Conservation (phyloP, 2,113 vertebrate species). For the Climacteris rufus region DNA sequence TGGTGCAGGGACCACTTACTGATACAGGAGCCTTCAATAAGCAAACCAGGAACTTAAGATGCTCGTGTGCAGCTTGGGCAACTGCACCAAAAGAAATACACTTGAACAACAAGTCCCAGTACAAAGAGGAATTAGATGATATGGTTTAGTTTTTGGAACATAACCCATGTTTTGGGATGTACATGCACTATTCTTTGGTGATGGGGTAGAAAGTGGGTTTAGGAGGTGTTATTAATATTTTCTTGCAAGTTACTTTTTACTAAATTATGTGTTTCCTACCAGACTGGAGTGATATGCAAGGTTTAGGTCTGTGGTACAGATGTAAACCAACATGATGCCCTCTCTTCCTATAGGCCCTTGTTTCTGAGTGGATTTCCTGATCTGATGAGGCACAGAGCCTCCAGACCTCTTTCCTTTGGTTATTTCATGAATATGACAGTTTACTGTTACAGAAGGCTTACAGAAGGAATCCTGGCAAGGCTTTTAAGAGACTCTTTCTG, state of each 20-base stretch:
- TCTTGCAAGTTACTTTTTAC: background rate
- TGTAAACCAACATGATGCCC: background rate
- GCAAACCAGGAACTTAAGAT: background rate
- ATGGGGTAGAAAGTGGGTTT: background rate
- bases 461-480: background rate
- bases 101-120: background rate
- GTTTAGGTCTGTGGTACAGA: background rate
- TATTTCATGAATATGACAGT: background rate
- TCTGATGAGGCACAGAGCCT: background rate
- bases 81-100: accelerated
- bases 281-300: background rate
- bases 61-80: background rate
- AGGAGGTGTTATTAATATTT: background rate
- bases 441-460: background rate
- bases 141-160: background rate
- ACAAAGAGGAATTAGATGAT: background rate
- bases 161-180: background rate
- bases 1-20: background rate
- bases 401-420: background rate
- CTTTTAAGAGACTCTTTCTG: background rate
- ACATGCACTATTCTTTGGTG: background rate
- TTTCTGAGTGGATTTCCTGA: background rate
- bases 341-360: background rate
- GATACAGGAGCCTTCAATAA: background rate
- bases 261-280: background rate